Conservation (phyloP, 2,888 invertebrate species). For the Hymenopus coronatus region DNA sequence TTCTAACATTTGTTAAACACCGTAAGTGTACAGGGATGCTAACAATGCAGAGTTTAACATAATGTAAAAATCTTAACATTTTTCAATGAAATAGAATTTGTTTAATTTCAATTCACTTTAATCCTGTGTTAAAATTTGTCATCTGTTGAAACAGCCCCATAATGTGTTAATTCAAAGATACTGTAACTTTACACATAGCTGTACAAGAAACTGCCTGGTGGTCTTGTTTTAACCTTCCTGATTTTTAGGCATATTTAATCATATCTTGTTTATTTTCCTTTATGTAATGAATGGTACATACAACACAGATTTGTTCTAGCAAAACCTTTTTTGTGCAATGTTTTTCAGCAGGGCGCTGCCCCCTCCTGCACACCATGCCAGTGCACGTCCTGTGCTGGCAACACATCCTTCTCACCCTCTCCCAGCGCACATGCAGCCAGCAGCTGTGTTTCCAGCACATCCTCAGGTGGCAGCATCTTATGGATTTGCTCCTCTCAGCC, state of each 20-base stretch:
- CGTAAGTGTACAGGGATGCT: no score
- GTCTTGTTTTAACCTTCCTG: neutral
- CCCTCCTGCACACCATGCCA: conserved; percentile 80
- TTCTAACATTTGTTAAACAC: no score
- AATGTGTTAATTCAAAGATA: no score
- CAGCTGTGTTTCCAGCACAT: conserved; percentile 61
- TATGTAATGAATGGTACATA: neutral
- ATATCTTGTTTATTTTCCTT: neutral
- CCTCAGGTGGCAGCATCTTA: conserved; percentile 60
- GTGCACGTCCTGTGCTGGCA: conserved; percentile 64
- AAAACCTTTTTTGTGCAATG: neutral
- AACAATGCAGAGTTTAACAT: no score
- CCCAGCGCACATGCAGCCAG: conserved; percentile 69
- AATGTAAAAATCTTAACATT: no score
- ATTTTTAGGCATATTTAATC: neutral
- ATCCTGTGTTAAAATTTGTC: no score
- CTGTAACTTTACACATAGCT: neutral
- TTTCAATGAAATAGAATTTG: no score
- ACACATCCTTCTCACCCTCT: conserved; percentile 71
- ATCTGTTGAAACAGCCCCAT: no score
- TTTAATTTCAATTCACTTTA: no score
- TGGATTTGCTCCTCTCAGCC: conserved; percentile 68
- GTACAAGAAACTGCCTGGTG: neutral
- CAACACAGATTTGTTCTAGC: neutral
- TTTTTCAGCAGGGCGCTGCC: conserved; percentile 62